These are phyloP conservation scores for Oeneis ivallda DNA, from an alignment of 2,888 invertebrate species.

Conservation along the genomic window DNA sequence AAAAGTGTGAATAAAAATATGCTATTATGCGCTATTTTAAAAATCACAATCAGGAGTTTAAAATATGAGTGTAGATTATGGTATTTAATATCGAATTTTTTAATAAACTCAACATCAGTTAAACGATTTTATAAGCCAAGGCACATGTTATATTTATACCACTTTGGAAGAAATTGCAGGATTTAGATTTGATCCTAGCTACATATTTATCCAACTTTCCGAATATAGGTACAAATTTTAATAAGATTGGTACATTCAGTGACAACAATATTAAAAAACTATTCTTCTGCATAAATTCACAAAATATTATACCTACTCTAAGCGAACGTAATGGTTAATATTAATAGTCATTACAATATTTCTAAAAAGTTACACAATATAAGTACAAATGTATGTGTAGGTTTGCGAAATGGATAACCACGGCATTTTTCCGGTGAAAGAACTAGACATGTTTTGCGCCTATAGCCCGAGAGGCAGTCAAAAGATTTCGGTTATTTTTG, in stretches of 20 bases:
- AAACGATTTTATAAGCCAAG: constrained; percentile 76
- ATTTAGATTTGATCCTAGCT: constrained; percentile 81
- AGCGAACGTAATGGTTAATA: constrained; percentile 63
- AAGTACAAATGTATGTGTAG: constrained; percentile 70
- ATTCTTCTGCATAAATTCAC: constrained; percentile 80
- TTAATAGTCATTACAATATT: constrained; percentile 72
- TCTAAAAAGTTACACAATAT: constrained; percentile 75
- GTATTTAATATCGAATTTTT: constrained; percentile 52
- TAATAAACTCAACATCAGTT: constrained; percentile 69
- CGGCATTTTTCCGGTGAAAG: constrained; percentile 32
- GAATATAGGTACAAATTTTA: constrained; percentile 80
- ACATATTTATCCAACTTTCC: constrained; percentile 81
- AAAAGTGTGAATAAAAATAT: too few relatives aligned
- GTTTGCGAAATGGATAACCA: constrained; percentile 31
- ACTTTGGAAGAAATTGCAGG: constrained; percentile 73
- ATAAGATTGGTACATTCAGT: constrained; percentile 81
- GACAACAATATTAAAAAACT: constrained; percentile 82
- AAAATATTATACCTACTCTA: constrained; percentile 80
- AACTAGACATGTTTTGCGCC: constrained; percentile 34
- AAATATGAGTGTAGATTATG: too few relatives aligned
- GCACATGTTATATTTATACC: constrained; percentile 76
- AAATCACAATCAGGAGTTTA: too few relatives aligned
- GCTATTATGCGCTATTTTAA: too few relatives aligned
- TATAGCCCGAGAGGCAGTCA: constrained; percentile 10
- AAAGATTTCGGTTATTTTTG: neutral